Base-by-base conservation (phyloP, 2,113 vertebrate genomes). In the Talpa occidentalis region DNA sequence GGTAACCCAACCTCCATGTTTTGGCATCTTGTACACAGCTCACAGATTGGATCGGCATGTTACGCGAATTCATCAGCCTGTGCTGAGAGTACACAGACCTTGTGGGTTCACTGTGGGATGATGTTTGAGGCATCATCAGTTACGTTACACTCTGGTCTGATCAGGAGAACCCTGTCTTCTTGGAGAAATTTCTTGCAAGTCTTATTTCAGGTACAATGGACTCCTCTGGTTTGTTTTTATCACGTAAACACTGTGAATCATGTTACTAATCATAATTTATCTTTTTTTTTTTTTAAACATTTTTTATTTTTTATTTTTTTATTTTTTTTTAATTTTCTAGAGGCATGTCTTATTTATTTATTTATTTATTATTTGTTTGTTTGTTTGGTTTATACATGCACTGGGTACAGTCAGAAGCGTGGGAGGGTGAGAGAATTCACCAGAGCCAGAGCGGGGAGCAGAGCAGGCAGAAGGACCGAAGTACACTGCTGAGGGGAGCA, bases 181-280 rank as follows among this genome's bases (percentile, higher is more conserved):
- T 17, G 56, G 59, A 66, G 37, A 66, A 35, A 64, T 74, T 52
- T 87, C 54, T 87, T 52, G 79, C 76, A 60, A 37, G 35, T 17
- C 77, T 88, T 81, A 82, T 67, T 93, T 74, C 32, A 82, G 77
- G 77, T 35, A 74, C 24, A 30, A 56, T 7, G 30, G 60, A 80
- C 56, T 73, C 60, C 47, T 35, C 14, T 56, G 22, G 56, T 73
- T 93, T 64, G 74, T 74, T 56, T 88, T 73, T 32, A 67, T 59
- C 47, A 6, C 21, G 59, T 19, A 47, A 66, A 9, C 66, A 37
- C 52, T 26, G 35, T 47, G 49, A 67, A 67, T 59, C 59, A 19
- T 32, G 85, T 37, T 59, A 54, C 42, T 49, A 15, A 44, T 64
- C 35, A 64, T n/a, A n/a, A 49, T 32, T 59, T n/a, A 74, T 59